Evolutionary conservation across 2,888 invertebrate genomes (phyloP).

Genomic region (Dichetophora obliterata): DNA sequence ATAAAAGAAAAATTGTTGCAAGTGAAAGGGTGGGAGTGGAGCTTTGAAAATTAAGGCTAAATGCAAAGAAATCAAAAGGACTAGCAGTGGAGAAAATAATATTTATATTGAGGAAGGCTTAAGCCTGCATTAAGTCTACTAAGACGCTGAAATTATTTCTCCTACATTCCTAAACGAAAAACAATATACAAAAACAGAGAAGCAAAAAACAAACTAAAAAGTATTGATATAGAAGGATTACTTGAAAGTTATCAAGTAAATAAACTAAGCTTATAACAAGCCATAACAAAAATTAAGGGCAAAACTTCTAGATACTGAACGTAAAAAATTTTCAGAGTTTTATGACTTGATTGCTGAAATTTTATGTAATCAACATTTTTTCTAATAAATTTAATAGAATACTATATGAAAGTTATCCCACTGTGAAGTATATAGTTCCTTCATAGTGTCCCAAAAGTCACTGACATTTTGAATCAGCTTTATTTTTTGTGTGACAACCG

Average conservation of each 20-base stretch:
- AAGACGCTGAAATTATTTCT: background rate
- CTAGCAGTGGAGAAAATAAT: background rate
- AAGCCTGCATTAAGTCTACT: background rate
- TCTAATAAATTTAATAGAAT: too few relatives aligned
- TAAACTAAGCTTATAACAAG: background rate
- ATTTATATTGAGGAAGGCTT: background rate
- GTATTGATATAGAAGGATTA: background rate
- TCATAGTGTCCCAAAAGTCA: too few relatives aligned
- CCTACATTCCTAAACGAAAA: background rate
- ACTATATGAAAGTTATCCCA: too few relatives aligned
- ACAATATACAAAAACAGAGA: background rate
- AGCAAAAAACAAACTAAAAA: too few relatives aligned
- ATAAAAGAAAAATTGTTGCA: too few relatives aligned
- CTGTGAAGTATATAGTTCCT: too few relatives aligned
- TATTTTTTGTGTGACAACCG: too few relatives aligned
- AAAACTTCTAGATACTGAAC: background rate
- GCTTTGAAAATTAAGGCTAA: background rate
- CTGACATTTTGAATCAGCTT: too few relatives aligned
- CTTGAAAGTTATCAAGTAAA: background rate
- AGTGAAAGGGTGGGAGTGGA: too few relatives aligned
- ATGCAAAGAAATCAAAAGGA: slow-evolving; percentile 26
- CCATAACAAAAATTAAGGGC: too few relatives aligned
- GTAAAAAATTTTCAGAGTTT: background rate
- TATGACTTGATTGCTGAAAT: too few relatives aligned
- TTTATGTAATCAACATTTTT: too few relatives aligned